phyloP scores from a whole-genome alignment of 2,888 invertebrate genomes.

The Meloe dianella region DNA sequence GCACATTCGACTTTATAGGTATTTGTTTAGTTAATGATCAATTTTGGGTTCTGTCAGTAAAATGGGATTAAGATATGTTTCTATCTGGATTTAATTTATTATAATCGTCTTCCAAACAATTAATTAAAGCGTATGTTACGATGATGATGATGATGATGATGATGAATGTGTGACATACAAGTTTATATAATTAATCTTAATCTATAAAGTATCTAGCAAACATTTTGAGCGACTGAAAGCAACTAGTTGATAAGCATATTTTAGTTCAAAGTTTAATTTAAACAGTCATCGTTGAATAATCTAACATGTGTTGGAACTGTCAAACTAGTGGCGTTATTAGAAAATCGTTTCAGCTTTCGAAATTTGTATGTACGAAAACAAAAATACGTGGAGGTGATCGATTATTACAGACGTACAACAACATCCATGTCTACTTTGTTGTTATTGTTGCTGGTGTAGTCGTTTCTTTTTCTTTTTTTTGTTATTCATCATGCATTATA shows the following conservation, averaged over 20 bases:
- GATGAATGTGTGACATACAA: background rate
- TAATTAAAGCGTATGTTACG: background rate
- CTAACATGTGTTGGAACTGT: background rate
- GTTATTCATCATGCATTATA: background rate
- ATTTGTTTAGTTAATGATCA: too few relatives aligned
- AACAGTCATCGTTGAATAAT: background rate
- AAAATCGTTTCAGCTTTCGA: too few relatives aligned
- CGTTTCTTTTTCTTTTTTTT: too few relatives aligned
- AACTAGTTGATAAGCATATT: background rate
- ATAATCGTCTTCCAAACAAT: background rate
- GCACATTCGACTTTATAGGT: too few relatives aligned
- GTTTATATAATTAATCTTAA: slow-evolving; percentile 9
- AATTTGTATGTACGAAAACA: too few relatives aligned
- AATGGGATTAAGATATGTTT: background rate
- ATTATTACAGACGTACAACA: too few relatives aligned
- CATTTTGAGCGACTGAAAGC: background rate
- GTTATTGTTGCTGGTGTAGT: too few relatives aligned
- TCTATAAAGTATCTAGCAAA: slow-evolving; percentile 1
- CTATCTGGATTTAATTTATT: background rate
- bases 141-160: slow-evolving; percentile 5
- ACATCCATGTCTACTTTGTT: too few relatives aligned
- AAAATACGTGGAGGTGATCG: too few relatives aligned
- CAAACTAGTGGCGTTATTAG: background rate
- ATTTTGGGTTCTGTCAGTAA: too few relatives aligned
- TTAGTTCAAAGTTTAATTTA: background rate